These are phyloP conservation scores for Drosophila busckii DNA, from an alignment of 1,140 invertebrate species.

Conservation along the genomic window DNA sequence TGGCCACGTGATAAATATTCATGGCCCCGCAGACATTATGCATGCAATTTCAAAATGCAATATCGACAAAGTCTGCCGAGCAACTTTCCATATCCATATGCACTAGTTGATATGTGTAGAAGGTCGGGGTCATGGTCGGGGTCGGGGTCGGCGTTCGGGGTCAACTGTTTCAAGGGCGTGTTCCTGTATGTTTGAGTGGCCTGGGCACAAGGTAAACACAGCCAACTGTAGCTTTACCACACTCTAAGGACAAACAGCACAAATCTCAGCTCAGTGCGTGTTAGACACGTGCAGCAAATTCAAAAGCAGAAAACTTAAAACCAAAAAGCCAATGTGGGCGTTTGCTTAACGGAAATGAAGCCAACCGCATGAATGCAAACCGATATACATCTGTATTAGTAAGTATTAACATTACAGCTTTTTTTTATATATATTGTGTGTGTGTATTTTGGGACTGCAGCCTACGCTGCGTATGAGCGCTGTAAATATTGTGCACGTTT, in stretches of 20 bases:
- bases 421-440: background rate
- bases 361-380: too few species aligned
- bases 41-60: constrained; percentile 48
- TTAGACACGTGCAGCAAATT: too few species aligned
- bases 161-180: constrained; percentile 53
- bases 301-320: too few species aligned
- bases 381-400: background rate
- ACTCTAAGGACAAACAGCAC: constrained; percentile 37
- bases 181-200: constrained; percentile 60
- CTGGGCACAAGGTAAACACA: constrained; percentile 25
- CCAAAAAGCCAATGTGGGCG: too few species aligned
- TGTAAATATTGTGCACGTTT: constrained; percentile 38
- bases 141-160: constrained; percentile 25
- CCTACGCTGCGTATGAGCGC: constrained; percentile 33
- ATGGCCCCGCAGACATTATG: constrained; percentile 33
- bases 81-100: too few species aligned
- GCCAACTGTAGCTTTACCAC: too few species aligned
- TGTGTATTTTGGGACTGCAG: constrained; percentile 10
- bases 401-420: background rate
- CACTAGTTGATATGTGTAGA: too few species aligned
- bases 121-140: constrained; percentile 10
- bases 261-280: too few species aligned
- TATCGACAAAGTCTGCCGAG: too few species aligned
- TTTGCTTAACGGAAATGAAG: too few species aligned
- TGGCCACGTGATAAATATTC: constrained; percentile 69